These are phyloP conservation scores for Microdon myrmicae DNA, from an alignment of 2,888 invertebrate species.

Conservation along the genomic window DNA sequence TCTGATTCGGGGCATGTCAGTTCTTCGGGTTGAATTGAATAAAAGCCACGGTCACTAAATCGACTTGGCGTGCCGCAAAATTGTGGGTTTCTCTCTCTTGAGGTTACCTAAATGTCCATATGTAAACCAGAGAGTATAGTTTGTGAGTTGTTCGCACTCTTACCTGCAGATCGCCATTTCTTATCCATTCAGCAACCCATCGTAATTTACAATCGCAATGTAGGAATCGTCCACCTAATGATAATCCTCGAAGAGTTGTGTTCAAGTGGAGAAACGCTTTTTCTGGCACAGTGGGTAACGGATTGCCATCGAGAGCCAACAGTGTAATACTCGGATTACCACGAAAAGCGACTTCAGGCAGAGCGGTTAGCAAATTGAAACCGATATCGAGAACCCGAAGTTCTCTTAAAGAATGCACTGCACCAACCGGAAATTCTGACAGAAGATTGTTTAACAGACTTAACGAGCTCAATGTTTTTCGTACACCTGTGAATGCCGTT, in stretches of 20 bases:
- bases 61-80: constrained; percentile 87
- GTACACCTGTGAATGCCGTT: constrained; percentile 82
- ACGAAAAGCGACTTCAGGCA: constrained; percentile 82
- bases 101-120: constrained; percentile 71
- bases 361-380: constrained; percentile 85
- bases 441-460: constrained; percentile 89
- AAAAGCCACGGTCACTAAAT: constrained; percentile 85
- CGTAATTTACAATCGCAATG: constrained; percentile 88
- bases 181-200: constrained; percentile 93
- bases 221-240: constrained; percentile 87
- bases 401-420: constrained; percentile 80
- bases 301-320: constrained; percentile 90
- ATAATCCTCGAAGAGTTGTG: constrained; percentile 83
- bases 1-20: constrained; percentile 72
- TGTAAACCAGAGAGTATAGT: background rate
- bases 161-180: constrained; percentile 84
- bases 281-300: constrained; percentile 83
- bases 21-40: constrained; percentile 85
- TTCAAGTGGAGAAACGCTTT: constrained; percentile 82
- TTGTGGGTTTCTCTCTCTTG: constrained; percentile 90
- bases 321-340: constrained; percentile 87
- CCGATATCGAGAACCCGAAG: constrained; percentile 90
- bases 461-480: constrained; percentile 84
- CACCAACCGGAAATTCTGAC: constrained; percentile 85
- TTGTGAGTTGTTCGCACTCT: constrained; percentile 26